Evolutionary conservation across 2,113 vertebrate genomes (phyloP), one percentile per base, ranked within the genome.

Genomic region (Promerops cafer): DNA sequence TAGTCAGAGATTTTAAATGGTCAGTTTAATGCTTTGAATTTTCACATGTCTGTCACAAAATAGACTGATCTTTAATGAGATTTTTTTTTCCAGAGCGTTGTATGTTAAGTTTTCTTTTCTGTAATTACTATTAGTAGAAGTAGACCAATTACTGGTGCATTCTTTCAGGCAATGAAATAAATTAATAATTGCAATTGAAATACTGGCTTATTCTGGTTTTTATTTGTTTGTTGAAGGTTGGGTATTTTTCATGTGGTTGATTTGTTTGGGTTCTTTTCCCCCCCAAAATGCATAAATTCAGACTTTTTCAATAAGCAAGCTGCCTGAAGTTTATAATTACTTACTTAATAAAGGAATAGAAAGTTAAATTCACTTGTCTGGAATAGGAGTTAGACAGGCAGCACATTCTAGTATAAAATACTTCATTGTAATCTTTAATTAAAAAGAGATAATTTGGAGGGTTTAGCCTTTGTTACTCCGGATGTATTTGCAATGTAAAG

Each of bases 231-330:
- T 66, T 63, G 65, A 54, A 54, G 3, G 27, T 20, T 81, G 28
- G 19, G 4, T 2, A 5, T 26, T 53, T 57, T 64, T 65, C 11
- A 5, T 59, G 13, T n/a, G 21, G 13, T 68, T 30, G 13, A 17
- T 47, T 68, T n/a, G 13, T 37, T 70, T n/a, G 26, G 6, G 3
- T 2, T 13, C 10, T 33, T 3, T 6, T 1, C 0, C 2, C 12
- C 26, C 30, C 3, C 9, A 5, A 42, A 53, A 42, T 70, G 54
- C 21, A 42, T 74, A 26, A 94, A 63, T 84, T 64, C 16, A 44
- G 39, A 68, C 8, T 59, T 83, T 78, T 52, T 71, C 20, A 39
- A 35, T 75, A 60, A 75, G 44, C 21, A 64, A 66, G 24, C 37
- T 50, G 37, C 33, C 52, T 28, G 61, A 87, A 21, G 15, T 79